A percentile compares a stretch with the other conserved stretches of the same genome.
phyloP scores from a whole-genome alignment of 2,113 vertebrate species.

The Carassius gibelio region DNA sequence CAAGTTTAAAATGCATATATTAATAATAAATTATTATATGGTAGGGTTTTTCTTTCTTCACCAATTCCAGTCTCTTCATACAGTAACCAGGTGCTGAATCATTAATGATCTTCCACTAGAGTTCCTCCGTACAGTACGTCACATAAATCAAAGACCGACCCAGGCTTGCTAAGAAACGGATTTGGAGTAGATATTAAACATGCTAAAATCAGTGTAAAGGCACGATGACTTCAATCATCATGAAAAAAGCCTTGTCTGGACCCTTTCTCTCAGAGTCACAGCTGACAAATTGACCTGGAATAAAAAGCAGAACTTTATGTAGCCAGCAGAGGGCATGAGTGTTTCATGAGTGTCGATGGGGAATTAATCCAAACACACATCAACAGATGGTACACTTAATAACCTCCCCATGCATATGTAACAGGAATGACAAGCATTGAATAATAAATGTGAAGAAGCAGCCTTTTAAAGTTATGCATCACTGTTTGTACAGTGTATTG shows the following conservation, averaged over 20 bases:
- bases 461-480: not conserved
- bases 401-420: not conserved
- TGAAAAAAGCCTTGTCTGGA: not conserved
- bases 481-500: constrained; percentile 1
- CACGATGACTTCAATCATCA: not conserved
- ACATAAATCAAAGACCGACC: not conserved
- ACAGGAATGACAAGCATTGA: not conserved
- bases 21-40: constrained; percentile 56
- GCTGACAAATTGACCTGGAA: not conserved
- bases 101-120: not conserved
- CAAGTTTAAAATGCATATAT: constrained; percentile 44
- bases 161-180: not conserved
- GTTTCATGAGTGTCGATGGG: not conserved
- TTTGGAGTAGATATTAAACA: constrained; percentile 1
- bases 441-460: not conserved
- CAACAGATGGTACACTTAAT: constrained; percentile 8
- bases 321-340: constrained; percentile 33
- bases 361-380: not conserved
- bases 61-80: constrained; percentile 10
- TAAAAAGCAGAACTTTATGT: not conserved
- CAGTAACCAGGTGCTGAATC: constrained; percentile 2
- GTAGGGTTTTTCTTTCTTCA: constrained; percentile 9
- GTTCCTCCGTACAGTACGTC: not conserved
- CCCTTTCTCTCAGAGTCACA: not conserved
- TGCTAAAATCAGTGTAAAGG: constrained; percentile 7